Percentiles rank a stretch among this genome's conserved stretches.
These are phyloP conservation scores for Drosophila infuscata DNA, from an alignment of 2,888 invertebrate species.

Conservation along the genomic window DNA sequence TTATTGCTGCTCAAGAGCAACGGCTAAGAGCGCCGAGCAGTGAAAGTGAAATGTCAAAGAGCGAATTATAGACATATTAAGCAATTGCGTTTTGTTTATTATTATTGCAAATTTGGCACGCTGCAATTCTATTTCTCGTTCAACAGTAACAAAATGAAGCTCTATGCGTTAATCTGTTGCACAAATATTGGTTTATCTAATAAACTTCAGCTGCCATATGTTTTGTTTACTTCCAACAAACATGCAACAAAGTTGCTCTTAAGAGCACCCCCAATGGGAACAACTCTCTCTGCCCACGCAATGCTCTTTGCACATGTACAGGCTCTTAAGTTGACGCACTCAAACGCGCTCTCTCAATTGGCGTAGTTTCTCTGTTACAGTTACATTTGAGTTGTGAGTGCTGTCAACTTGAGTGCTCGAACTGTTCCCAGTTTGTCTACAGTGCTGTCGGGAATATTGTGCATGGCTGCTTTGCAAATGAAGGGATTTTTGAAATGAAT, in stretches of 20 bases:
- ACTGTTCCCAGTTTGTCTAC: slow-evolving; percentile 63
- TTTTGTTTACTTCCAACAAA: slow-evolving; percentile 45
- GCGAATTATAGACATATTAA: background rate
- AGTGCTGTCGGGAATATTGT: slow-evolving; percentile 25
- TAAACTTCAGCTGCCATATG: slow-evolving; percentile 45
- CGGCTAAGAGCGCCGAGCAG: slow-evolving; percentile 27
- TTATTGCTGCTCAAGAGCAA: slow-evolving; percentile 39
- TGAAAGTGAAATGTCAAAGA: slow-evolving; percentile 39
- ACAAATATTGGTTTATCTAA: slow-evolving; percentile 7
- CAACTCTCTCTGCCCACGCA: slow-evolving; percentile 1
- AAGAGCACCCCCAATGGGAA: slow-evolving; percentile 5
- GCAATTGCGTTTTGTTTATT: background rate
- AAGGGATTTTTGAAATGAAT: background rate
- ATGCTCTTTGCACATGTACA: slow-evolving; percentile 1
- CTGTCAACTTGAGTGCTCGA: slow-evolving; percentile 2
- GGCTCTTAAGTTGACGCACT: slow-evolving; percentile 28
- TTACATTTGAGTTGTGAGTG: slow-evolving; percentile 7
- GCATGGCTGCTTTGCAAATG: background rate
- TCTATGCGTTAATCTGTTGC: background rate
- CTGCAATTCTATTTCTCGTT: background rate
- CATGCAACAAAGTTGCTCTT: slow-evolving; percentile 38
- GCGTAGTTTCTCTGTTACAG: background rate
- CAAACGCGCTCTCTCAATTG: background rate
- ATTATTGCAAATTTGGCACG: background rate
- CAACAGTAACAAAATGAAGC: background rate